Evolutionary conservation across 1,140 invertebrate species (phyloP).

Genomic region (Magallana ariakensis): DNA sequence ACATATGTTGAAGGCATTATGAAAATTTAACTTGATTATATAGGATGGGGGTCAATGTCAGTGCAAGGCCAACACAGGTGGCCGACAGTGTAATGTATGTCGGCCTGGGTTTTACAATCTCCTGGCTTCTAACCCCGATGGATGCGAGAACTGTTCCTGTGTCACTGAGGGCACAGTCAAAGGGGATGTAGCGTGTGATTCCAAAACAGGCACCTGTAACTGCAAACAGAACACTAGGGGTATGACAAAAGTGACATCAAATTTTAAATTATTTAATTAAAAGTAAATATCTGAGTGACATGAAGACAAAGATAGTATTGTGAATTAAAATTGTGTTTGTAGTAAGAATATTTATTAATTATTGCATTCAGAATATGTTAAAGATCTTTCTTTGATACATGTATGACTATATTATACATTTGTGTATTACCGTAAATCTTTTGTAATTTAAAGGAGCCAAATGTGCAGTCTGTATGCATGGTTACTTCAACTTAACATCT

Average conservation of each 20-base stretch:
- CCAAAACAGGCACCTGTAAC: conserved; percentile 73
- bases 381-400: too few species aligned
- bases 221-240: conserved; percentile 84
- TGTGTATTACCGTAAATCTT: too few species aligned
- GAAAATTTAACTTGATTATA: not conserved
- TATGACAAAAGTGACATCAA: conserved; percentile 42
- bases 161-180: conserved; percentile 66
- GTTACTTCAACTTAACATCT: conserved; percentile 85
- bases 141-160: conserved; percentile 77
- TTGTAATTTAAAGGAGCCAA: conserved; percentile 62
- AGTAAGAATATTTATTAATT: too few species aligned
- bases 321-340: too few species aligned
- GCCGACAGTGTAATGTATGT: conserved; percentile 94
- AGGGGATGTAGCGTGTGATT: conserved; percentile 81
- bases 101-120: conserved; percentile 96
- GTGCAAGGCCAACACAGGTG: conserved; percentile 95
- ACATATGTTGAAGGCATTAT: too few species aligned
- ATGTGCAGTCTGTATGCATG: conserved; percentile 92
- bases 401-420: too few species aligned
- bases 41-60: conserved; percentile 91
- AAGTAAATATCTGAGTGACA: too few species aligned
- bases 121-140: conserved; percentile 87
- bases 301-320: too few species aligned
- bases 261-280: too few species aligned
- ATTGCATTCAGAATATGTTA: too few species aligned